Conservation (phyloP, 2,888 invertebrate species). For the Latrodectus elegans region DNA sequence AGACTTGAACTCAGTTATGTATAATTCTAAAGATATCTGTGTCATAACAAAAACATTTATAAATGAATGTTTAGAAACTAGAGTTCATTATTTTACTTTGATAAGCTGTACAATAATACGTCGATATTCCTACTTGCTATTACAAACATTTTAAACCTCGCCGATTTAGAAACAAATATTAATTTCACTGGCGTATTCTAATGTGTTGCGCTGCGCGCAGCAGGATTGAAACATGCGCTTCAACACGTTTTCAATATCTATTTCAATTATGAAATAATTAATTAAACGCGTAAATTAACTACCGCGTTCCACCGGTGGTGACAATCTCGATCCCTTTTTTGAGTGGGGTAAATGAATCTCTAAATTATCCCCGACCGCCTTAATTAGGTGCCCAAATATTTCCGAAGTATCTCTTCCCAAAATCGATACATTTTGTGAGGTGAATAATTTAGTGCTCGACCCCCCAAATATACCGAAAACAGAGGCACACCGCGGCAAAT, state of each 20-base stretch:
- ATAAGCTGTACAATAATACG: no score
- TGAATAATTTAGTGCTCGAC: constrained; percentile 39
- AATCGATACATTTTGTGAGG: constrained; percentile 11
- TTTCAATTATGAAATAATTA: background rate
- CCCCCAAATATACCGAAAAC: constrained; percentile 19
- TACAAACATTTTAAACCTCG: no score
- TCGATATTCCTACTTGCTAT: no score
- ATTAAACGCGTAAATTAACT: background rate
- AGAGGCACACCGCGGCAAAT: constrained; percentile 37
- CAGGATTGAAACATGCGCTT: no score
- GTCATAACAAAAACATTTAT: no score
- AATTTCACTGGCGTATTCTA: no score
- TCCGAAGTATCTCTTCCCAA: background rate
- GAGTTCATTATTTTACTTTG: no score
- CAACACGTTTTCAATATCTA: background rate
- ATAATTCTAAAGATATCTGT: no score
- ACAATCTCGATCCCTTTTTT: background rate
- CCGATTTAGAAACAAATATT: no score
- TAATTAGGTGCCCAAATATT: background rate
- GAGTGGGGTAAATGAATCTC: background rate
- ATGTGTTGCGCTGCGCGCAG: no score
- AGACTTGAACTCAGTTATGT: no score
- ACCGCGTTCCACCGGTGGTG: background rate
- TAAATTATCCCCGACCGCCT: background rate
- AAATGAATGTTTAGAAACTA: no score